Evolutionary conservation across 2,888 invertebrate species (phyloP).

Genomic region (Dryomyza anilis): DNA sequence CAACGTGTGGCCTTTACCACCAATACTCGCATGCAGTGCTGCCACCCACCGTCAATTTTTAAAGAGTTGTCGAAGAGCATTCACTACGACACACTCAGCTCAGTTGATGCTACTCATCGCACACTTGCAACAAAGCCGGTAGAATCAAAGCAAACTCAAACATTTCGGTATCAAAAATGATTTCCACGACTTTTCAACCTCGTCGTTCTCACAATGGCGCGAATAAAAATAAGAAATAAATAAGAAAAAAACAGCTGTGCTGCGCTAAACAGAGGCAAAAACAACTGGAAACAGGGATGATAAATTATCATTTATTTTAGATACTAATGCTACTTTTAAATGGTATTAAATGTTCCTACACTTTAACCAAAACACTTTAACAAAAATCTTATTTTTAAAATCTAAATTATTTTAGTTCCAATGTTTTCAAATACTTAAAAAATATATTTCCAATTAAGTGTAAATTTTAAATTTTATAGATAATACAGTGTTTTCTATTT

Average conservation of each 20-base stretch:
- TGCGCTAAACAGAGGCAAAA: not conserved
- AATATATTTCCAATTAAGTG: no score
- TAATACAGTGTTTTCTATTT: no score
- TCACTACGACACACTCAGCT: not conserved
- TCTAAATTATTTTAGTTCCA: no score
- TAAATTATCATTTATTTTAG: no score
- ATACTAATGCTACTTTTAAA: no score
- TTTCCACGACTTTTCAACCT: not conserved
- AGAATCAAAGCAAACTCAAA: not conserved
- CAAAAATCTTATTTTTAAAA: no score
- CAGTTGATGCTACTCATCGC: not conserved
- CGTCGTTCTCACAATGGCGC: not conserved
- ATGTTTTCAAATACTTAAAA: no score
- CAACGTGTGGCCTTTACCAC: no score
- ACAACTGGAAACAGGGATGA: not conserved
- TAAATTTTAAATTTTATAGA: no score
- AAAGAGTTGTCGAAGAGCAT: no score
- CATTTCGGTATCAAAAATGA: not conserved
- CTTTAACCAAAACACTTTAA: no score
- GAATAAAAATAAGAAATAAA: slow-evolving; percentile 5
- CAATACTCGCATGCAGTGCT: not conserved
- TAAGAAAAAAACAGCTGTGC: slow-evolving; percentile 19
- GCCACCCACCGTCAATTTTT: not conserved
- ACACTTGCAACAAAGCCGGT: not conserved
- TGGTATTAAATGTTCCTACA: no score